phyloP scores from a whole-genome alignment of 2,888 invertebrate species.

The Lagria hirta region DNA sequence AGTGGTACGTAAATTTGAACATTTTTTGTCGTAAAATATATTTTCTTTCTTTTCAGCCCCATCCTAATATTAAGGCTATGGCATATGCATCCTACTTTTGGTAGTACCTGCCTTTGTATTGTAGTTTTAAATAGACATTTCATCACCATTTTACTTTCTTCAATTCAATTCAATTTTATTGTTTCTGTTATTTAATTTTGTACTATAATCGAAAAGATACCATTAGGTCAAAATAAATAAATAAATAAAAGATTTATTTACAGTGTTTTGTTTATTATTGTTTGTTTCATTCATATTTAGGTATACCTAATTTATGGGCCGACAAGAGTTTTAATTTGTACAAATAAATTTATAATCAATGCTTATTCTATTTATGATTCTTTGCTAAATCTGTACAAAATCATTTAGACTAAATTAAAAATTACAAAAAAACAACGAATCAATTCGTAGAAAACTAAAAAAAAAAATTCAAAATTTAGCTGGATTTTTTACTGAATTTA shows the following conservation, averaged over 20 bases:
- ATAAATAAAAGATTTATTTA: slow-evolving; percentile 30
- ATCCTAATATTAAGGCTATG: slow-evolving; percentile 97
- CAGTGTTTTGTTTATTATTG: slow-evolving; percentile 20
- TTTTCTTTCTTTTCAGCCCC: slow-evolving; percentile 71
- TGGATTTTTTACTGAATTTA: too few relatives aligned
- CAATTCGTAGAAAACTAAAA: too few relatives aligned
- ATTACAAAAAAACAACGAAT: too few relatives aligned
- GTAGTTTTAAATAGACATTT: slow-evolving; percentile 29
- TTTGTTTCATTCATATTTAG: too few relatives aligned
- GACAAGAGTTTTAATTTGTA: too few relatives aligned
- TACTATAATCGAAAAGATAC: slow-evolving; percentile 28
- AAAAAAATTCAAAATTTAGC: too few relatives aligned
- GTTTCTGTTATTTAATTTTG: slow-evolving; percentile 31
- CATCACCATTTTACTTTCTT: slow-evolving; percentile 22
- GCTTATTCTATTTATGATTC: too few relatives aligned
- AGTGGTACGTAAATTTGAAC: slow-evolving; percentile 70
- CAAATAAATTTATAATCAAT: too few relatives aligned
- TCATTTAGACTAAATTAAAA: too few relatives aligned
- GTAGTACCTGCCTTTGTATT: slow-evolving; percentile 57
- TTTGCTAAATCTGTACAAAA: too few relatives aligned
- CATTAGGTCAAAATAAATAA: slow-evolving; percentile 24
- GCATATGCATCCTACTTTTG: slow-evolving; percentile 88
- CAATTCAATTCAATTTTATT: slow-evolving; percentile 23
- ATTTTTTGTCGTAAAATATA: slow-evolving; percentile 10
- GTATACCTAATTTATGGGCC: too few relatives aligned